Evolutionary conservation across 2,888 invertebrate genomes (phyloP), one percentile per base, ranked within the genome.

Genomic region (Cremastobaeus sp.): DNA sequence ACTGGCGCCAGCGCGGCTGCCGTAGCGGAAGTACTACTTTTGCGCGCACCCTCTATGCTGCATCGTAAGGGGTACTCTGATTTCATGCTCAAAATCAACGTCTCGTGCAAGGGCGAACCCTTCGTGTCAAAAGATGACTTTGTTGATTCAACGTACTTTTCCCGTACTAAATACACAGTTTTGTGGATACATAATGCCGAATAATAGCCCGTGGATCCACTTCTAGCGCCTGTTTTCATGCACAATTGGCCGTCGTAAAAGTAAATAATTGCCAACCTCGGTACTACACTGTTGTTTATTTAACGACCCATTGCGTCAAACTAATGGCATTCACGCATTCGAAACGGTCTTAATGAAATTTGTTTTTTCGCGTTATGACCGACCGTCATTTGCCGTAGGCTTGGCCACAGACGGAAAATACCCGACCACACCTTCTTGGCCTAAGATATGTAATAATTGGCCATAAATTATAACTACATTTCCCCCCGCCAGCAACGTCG

Each of bases 1-100:
- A 41, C 74, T 78, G 86, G 86, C 85, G 86, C 86, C 86, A 78
- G 77, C 74, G 78, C 74, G 84, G 78, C 86, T 85, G 83, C 78
- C 78, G 78, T 76, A 84, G 78, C 85, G 86, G 86, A 86, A 86
- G 85, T 84, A 81, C 85, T 84, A 84, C 85, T 85, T 85, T 86
- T 84, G 84, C 82, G 80, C 82, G 79, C 81, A 74, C 77, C 79
- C 78, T 76, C 66, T 77, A 66, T 66, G 72, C 43, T 37, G 48
- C 64, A 66, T 5, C 25, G 60, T 25, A 55, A 57, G 65, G 72
- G 76, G 76, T 82, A 66, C 68, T 69, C 73, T 71, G 76, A 74
- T 79, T 79, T 78, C 73, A 60, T 76, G 78, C 80, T 81, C 79
- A 76, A 79, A 83, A 84, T 83, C 84, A 82, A 79, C 83, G 81